Evolutionary conservation across 2,113 vertebrate species (phyloP).

Genomic region (Ictalurus furcatus): DNA sequence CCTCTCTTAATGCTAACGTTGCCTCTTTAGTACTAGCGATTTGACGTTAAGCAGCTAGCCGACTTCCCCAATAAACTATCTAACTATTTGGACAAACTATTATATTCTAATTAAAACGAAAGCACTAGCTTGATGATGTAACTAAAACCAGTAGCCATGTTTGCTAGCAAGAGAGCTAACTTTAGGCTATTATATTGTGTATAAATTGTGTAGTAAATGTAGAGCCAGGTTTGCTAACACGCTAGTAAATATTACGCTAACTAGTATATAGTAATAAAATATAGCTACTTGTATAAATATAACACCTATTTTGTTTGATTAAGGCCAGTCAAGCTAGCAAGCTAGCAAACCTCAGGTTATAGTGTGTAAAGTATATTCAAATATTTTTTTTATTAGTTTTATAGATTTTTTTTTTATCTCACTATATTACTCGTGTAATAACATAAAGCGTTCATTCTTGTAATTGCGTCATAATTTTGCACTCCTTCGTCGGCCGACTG

Average conservation of each 20-base stretch:
- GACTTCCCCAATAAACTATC: neutral
- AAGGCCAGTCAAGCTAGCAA: neutral
- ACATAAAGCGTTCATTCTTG: neutral
- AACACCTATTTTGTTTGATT: neutral
- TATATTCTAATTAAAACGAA: neutral
- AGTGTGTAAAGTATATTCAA: neutral
- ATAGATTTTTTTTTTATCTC: neutral
- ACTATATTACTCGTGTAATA: neutral
- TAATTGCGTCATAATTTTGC: neutral
- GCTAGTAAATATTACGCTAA: neutral
- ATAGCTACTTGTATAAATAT: conserved; percentile 12
- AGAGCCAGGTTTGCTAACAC: neutral
- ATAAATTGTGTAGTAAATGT: neutral
- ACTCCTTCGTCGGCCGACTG: neutral
- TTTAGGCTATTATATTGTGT: neutral
- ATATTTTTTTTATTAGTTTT: neutral
- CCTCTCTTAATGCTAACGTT: neutral
- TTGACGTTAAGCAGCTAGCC: neutral
- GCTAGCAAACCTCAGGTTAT: neutral
- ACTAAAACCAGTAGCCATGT: neutral
- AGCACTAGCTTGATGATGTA: neutral
- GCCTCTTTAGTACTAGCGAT: neutral
- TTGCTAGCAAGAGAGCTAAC: neutral
- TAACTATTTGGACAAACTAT: neutral
- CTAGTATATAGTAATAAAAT: conserved; percentile 6